Percentiles rank a stretch among this genome's conserved stretches.
Conservation (phyloP, 2,113 vertebrate genomes). For the Calidris pygmaea region DNA sequence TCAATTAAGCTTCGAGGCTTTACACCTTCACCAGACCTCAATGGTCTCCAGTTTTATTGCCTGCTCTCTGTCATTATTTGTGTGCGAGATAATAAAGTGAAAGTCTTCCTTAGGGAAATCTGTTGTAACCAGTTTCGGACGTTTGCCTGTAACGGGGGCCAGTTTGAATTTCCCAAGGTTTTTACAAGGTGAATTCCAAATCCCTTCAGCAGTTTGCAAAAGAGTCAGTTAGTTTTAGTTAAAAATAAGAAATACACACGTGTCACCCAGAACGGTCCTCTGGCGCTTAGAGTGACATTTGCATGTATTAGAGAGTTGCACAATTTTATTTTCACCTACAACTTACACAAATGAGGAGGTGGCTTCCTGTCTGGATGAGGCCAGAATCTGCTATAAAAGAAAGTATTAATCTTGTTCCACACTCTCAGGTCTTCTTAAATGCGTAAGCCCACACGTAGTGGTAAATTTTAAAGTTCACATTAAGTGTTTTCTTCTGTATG, state of each 20-base stretch:
- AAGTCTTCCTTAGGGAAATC: conserved; percentile 1
- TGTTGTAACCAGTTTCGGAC: not conserved
- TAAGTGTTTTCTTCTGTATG: not conserved
- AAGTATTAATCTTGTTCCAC: not conserved
- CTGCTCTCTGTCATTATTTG: not conserved
- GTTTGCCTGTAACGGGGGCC: not conserved
- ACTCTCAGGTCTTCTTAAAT: not conserved
- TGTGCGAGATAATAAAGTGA: not conserved
- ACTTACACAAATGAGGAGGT: not conserved
- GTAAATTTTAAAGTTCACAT: not conserved
- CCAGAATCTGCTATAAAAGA: not conserved
- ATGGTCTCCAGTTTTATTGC: not conserved
- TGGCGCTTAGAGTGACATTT: not conserved
- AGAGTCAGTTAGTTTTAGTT: not conserved
- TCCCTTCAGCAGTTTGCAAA: not conserved
- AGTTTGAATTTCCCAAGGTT: not conserved
- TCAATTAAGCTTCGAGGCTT: not conserved
- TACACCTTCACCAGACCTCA: not conserved
- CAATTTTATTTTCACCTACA: not conserved
- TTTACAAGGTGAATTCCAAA: conserved; percentile 1
- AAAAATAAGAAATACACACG: not conserved
- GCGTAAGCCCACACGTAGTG: fast-evolving
- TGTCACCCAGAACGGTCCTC: not conserved
- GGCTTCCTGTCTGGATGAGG: not conserved
- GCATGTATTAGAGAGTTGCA: not conserved